Percentiles rank a stretch among this genome's conserved stretches.
Conservation (phyloP, 2,888 invertebrate species). For the Apotomis capreana region DNA sequence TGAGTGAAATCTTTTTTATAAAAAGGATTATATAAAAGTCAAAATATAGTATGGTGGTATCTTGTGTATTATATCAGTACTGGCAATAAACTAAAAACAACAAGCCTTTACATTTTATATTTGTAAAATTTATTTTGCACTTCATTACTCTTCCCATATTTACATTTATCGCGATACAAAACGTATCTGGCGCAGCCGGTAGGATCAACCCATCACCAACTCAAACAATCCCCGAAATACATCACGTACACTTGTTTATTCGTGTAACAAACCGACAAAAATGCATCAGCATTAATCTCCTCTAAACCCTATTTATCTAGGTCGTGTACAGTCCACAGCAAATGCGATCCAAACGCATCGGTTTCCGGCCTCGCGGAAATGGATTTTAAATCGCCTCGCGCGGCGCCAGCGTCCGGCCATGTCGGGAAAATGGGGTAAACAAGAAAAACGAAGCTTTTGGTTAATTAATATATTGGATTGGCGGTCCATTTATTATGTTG, state of each 20-base stretch:
- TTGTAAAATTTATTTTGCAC: too few species aligned
- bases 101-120: too few species aligned
- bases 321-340: slow-evolving; percentile 18
- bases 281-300: slow-evolving; percentile 28
- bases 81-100: too few species aligned
- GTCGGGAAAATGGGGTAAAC: slow-evolving; percentile 26
- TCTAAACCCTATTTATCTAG: slow-evolving; percentile 23
- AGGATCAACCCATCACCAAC: slow-evolving; percentile 10
- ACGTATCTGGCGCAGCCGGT: slow-evolving; percentile 9
- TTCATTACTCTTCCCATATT: background rate
- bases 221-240: slow-evolving; percentile 16
- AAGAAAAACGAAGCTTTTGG: slow-evolving; percentile 34
- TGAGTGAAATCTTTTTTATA: too few species aligned
- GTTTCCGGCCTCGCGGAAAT: slow-evolving; percentile 32
- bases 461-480: slow-evolving; percentile 37
- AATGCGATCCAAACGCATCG: slow-evolving; percentile 10
- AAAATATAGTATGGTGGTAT: too few species aligned
- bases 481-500: slow-evolving; percentile 25
- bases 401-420: slow-evolving; percentile 14
- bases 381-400: slow-evolving; percentile 40
- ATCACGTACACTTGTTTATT: slow-evolving; percentile 27
- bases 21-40: too few species aligned
- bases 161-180: background rate
- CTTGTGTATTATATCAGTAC: too few species aligned
- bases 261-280: slow-evolving; percentile 16